A percentile compares a stretch with the other conserved stretches of the same genome.
phyloP scores from a whole-genome alignment of 2,888 invertebrate genomes.

The Chymomyza fuscimana region DNA sequence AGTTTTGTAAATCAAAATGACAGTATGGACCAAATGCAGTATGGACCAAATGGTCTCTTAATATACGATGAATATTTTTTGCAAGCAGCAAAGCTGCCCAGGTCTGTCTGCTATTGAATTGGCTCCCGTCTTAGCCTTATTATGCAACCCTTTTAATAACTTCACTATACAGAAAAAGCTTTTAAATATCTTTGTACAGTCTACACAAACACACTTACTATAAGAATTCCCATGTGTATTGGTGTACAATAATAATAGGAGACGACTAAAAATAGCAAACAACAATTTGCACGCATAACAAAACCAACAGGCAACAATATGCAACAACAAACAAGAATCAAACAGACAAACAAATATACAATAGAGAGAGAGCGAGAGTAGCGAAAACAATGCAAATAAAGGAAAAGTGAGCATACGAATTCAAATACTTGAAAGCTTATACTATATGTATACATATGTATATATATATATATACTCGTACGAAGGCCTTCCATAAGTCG shows the following conservation, averaged over 20 bases:
- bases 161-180: too few relatives aligned
- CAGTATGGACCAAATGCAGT: too few relatives aligned
- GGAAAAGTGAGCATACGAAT: conserved; percentile 61
- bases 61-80: too few relatives aligned
- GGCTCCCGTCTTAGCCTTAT: too few relatives aligned
- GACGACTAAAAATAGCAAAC: conserved; percentile 68
- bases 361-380: conserved; percentile 25
- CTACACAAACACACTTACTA: too few relatives aligned
- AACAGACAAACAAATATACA: conserved; percentile 6
- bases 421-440: conserved; percentile 46
- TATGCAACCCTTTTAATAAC: too few relatives aligned
- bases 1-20: too few relatives aligned
- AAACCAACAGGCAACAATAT: conserved; percentile 32
- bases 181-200: too few relatives aligned
- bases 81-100: too few relatives aligned
- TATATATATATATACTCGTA: not conserved
- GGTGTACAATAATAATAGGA: conserved; percentile 50
- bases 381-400: conserved; percentile 66
- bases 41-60: too few relatives aligned
- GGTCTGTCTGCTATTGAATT: too few relatives aligned
- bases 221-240: conserved; percentile 12
- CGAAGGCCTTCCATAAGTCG: not conserved
- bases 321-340: conserved; percentile 10
- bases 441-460: too few relatives aligned
- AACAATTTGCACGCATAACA: conserved; percentile 67